Base-by-base conservation (phyloP, 2,113 vertebrate species). In the Cynopterus brachyotis region DNA sequence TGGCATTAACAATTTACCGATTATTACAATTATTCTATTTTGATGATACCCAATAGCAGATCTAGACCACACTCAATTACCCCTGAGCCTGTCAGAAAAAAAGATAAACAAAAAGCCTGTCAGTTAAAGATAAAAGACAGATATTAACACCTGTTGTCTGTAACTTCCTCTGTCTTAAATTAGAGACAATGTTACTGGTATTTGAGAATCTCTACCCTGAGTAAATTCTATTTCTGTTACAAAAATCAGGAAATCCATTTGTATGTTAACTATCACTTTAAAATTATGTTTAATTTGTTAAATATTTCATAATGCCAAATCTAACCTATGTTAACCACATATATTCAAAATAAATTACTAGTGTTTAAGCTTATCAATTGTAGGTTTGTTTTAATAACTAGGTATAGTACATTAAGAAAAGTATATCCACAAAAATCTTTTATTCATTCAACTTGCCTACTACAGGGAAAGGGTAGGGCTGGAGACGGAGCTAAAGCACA, bases 261-360 rank as follows among this genome's bases (percentile, higher is more conserved):
- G 0, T 0, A 70, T 42, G 8, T 95, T 35, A 83, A 92, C 72
- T 73, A 87, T 80, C 37, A 88, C 35, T 75, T 47, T 55, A 80
- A 79, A 47, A 67, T 12, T 15, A 75, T 0, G 28, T 40, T 3
- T 35, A 55, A 42, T 24, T 20, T 45, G 7, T 85, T 96, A 64
- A 50, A 81, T 96, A 93, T 89, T 80, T 94, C 83, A 96, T 59
- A n/a, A 85, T 76, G 57, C 26, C 72, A 98, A 96, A 96, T 91
- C 30, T 40, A 96, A 94, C 75, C 93, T 9, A 57, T 87, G 24
- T 53, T 92, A 96, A 75, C 94, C 87, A 97, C 73, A 47, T 72
- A 80, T n/a, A 96, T 62, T 70, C 72, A 96, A 97, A 97, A 86
- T 9, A 96, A 80, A 50, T 70, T 62, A 64, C 72, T 92, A 85